Percentiles rank a stretch among this genome's conserved stretches.
Conservation (phyloP, 2,888 invertebrate species). For the Scaeva pyrastri region DNA sequence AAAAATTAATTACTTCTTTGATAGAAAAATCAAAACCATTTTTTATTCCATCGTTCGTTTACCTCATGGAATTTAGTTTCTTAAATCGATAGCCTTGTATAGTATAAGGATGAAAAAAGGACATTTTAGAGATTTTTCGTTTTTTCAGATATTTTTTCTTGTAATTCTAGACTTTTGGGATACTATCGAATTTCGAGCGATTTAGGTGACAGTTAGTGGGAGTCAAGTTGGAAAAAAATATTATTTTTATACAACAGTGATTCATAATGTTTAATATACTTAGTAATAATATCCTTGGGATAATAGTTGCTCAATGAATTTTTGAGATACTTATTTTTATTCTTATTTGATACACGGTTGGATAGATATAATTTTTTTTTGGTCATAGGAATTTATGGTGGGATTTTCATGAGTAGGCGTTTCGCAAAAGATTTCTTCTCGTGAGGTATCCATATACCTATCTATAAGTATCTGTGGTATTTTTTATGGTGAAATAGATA, state of each 20-base stretch:
- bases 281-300: slow-evolving; percentile 42
- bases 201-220: slow-evolving; percentile 41
- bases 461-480: neutral
- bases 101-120: slow-evolving; percentile 47
- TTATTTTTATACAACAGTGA: slow-evolving; percentile 23
- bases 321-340: slow-evolving; percentile 47
- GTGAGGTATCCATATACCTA: neutral
- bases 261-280: slow-evolving; percentile 10
- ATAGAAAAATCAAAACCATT: slow-evolving; percentile 25
- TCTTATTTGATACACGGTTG: neutral
- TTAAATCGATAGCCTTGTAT: slow-evolving; percentile 18
- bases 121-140: slow-evolving; percentile 31
- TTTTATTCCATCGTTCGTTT: neutral
- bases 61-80: slow-evolving; percentile 20
- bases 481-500: slow-evolving; percentile 35
- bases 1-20: slow-evolving; percentile 67
- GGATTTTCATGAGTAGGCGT: slow-evolving; percentile 3
- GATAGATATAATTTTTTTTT: neutral
- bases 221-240: slow-evolving; percentile 49
- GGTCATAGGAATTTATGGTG: slow-evolving; percentile 8
- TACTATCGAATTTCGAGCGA: slow-evolving; percentile 63
- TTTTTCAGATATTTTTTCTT: slow-evolving; percentile 22
- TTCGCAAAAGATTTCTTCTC: slow-evolving; percentile 37
- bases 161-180: slow-evolving; percentile 64
- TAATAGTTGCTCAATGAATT: slow-evolving; percentile 18